Percentiles rank a stretch among this genome's conserved stretches.
Evolutionary conservation across 2,888 invertebrate species (phyloP).

Genomic region (Macrosiphum euphorbiae): DNA sequence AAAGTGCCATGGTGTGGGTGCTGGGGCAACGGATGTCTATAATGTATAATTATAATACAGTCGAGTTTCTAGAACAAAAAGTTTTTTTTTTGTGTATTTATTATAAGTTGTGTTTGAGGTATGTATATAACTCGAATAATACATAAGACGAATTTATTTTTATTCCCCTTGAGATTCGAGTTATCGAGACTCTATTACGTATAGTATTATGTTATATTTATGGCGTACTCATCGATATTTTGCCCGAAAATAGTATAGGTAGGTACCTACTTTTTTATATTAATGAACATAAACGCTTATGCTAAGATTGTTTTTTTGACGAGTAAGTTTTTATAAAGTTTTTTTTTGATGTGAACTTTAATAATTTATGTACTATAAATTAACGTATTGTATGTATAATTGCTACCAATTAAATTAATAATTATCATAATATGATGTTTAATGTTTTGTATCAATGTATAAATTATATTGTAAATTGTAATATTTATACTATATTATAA

Average conservation of each 20-base stretch:
- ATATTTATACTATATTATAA: too few relatives aligned
- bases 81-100: too few relatives aligned
- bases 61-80: too few relatives aligned
- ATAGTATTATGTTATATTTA: not conserved
- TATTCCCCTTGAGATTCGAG: too few relatives aligned
- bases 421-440: not conserved
- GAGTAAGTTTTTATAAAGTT: not conserved
- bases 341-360: not conserved
- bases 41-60: not conserved
- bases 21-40: constrained; percentile 83
- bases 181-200: too few relatives aligned
- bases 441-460: not conserved
- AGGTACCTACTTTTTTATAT: not conserved
- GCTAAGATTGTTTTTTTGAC: not conserved
- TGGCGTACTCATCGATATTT: not conserved
- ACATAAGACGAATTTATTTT: too few relatives aligned
- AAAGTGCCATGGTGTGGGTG: constrained; percentile 88
- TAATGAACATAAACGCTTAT: not conserved
- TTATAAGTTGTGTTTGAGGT: too few relatives aligned
- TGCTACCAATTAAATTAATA: not conserved
- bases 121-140: too few relatives aligned
- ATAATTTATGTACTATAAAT: not conserved
- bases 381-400: not conserved
- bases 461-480: too few relatives aligned
- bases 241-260: not conserved